Evolutionary conservation across 2,888 invertebrate genomes (phyloP).

Genomic region (Seira ritae): DNA sequence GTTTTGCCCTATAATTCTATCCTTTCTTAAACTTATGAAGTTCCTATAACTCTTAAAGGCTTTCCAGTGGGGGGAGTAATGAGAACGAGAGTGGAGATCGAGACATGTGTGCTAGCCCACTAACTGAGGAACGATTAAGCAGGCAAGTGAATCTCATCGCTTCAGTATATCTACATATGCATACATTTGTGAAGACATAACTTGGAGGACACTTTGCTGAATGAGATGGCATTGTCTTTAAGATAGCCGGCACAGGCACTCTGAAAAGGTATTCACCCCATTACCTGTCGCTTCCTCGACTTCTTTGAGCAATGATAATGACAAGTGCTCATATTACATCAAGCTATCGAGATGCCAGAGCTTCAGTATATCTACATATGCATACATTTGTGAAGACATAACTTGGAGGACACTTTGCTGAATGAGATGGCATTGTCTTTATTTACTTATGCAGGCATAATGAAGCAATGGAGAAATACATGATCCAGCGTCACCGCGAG

Average conservation of each 20-base stretch:
- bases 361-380: too few relatives aligned
- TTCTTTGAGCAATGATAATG: conserved; percentile 51
- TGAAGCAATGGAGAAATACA: conserved; percentile 87
- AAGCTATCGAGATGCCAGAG: conserved; percentile 47
- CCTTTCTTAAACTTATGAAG: background rate
- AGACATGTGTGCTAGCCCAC: conserved; percentile 45
- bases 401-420: too few relatives aligned
- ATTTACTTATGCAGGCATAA: conserved; percentile 81
- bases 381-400: too few relatives aligned
- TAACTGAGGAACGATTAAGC: conserved; percentile 68
- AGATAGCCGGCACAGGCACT: conserved; percentile 59
- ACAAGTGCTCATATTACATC: conserved; percentile 52
- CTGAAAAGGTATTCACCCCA: conserved; percentile 58
- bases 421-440: too few relatives aligned
- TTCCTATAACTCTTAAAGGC: conserved; percentile 31
- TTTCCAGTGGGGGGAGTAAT: conserved; percentile 75
- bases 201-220: too few relatives aligned
- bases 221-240: too few relatives aligned
- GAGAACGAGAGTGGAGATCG: conserved; percentile 78
- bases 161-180: too few relatives aligned
- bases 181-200: too few relatives aligned
- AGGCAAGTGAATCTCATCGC: conserved; percentile 44
- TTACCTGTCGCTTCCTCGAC: conserved; percentile 46
- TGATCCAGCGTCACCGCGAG: conserved; percentile 78
- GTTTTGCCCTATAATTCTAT: background rate